phyloP scores from a whole-genome alignment of 1,140 invertebrate species.

The Pogonomyrmex californicus region DNA sequence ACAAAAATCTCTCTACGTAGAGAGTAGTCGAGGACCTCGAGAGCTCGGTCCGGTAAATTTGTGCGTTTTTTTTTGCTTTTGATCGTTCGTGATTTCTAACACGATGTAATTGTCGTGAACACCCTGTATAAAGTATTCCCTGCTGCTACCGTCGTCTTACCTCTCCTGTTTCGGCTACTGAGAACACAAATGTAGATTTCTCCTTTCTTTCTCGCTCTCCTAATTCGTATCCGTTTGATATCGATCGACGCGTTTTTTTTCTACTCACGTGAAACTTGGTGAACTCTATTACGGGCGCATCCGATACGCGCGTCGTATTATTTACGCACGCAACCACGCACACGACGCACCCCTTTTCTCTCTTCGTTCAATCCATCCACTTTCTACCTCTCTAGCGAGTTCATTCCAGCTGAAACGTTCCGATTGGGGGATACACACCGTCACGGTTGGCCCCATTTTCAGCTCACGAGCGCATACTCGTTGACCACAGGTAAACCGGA shows the following conservation, averaged over 20 bases:
- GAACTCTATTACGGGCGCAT: slow-evolving; percentile 10
- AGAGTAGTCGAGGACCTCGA: slow-evolving; percentile 12
- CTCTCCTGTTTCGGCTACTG: neutral
- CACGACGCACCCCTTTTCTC: slow-evolving; percentile 22
- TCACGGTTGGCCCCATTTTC: slow-evolving; percentile 10
- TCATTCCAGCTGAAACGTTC: slow-evolving; percentile 43
- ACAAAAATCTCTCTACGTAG: slow-evolving; percentile 17
- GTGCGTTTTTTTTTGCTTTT: slow-evolving; percentile 45
- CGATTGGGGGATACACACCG: neutral
- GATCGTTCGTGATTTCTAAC: slow-evolving; percentile 29
- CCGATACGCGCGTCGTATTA: slow-evolving; percentile 13
- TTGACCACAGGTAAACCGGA: slow-evolving; percentile 2
- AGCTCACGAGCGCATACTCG: slow-evolving; percentile 20
- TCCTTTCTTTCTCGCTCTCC: neutral
- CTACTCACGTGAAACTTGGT: slow-evolving; percentile 16
- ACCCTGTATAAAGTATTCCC: slow-evolving; percentile 48
- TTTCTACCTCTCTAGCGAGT: slow-evolving; percentile 7
- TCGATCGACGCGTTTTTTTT: neutral
- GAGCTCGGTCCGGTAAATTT: slow-evolving; percentile 20
- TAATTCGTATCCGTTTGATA: slow-evolving; percentile 3
- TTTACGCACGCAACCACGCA: slow-evolving; percentile 41
- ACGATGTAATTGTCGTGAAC: slow-evolving; percentile 25
- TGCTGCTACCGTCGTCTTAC: neutral
- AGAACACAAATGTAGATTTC: slow-evolving; percentile 2
- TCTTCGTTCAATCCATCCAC: slow-evolving; percentile 13